Percentiles rank a stretch among this genome's conserved stretches.
phyloP scores from a whole-genome alignment of 2,888 invertebrate genomes.

The Limnephilus lunatus region DNA sequence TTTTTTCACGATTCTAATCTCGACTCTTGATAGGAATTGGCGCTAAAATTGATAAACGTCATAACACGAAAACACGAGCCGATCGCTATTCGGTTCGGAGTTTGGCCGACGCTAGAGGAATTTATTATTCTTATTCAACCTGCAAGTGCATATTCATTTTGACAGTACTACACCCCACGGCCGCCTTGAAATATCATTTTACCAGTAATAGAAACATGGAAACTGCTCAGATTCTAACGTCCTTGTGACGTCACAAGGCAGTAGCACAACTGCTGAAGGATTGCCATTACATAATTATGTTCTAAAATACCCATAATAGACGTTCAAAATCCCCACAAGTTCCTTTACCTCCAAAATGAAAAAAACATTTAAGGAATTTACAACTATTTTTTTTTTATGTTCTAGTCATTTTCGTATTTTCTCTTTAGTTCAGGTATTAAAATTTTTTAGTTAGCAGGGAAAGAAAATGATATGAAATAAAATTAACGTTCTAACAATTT shows the following conservation, averaged over 20 bases:
- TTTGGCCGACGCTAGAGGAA: conserved; percentile 50
- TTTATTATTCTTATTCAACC: conserved; percentile 16
- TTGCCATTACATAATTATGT: too few species aligned
- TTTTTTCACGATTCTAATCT: conserved; percentile 52
- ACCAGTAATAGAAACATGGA: conserved; percentile 47
- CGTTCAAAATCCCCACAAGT: too few species aligned
- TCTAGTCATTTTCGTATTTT: too few species aligned
- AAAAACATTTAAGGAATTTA: too few species aligned
- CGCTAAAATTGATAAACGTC: conserved; percentile 58
- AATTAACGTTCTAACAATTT: too few species aligned
- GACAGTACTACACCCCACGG: neutral
- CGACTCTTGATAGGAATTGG: conserved; percentile 47
- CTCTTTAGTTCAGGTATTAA: too few species aligned
- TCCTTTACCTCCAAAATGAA: too few species aligned
- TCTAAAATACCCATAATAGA: too few species aligned
- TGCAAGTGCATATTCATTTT: conserved; percentile 18
- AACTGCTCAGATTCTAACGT: conserved; percentile 33
- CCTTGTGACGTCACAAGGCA: conserved; percentile 38
- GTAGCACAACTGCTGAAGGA: too few species aligned
- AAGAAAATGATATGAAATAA: too few species aligned
- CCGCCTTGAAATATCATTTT: conserved; percentile 56
- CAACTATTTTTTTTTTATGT: too few species aligned
- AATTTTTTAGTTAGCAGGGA: too few species aligned
- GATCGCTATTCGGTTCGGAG: conserved; percentile 41
- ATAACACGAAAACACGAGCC: conserved; percentile 42